A percentile compares a stretch with the other conserved stretches of the same genome.
Conservation (phyloP, 2,888 invertebrate species). For the Agonopterix arenella region DNA sequence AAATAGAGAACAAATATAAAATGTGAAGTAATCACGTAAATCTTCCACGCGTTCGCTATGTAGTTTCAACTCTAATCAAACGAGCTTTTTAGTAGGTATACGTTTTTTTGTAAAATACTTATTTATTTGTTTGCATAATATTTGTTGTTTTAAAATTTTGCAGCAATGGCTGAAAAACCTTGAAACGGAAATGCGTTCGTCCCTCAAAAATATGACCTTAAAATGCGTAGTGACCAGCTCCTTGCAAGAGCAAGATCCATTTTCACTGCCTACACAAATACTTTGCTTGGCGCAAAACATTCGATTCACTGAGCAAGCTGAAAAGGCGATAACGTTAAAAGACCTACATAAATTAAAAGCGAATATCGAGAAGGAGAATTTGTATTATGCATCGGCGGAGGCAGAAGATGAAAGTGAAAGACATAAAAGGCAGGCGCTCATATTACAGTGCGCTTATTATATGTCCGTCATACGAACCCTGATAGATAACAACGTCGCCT, state of each 20-base stretch:
- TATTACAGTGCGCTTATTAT: constrained; percentile 96
- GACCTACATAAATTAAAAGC: constrained; percentile 74
- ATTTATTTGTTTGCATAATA: no score
- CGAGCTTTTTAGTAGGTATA: no score
- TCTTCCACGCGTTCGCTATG: no score
- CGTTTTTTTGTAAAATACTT: no score
- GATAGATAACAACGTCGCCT: constrained; percentile 81
- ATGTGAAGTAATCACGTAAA: no score
- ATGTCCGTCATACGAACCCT: constrained; percentile 88
- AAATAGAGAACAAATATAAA: no score
- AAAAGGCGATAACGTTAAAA: constrained; percentile 85
- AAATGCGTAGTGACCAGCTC: constrained; percentile 67
- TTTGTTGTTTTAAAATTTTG: not conserved
- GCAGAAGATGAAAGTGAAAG: constrained; percentile 79
- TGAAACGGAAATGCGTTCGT: constrained; percentile 85
- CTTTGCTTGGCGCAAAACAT: constrained; percentile 91
- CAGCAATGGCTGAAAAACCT: constrained; percentile 87
- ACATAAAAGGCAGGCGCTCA: constrained; percentile 92
- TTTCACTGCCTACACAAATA: constrained; percentile 83
- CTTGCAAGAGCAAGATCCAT: constrained; percentile 64
- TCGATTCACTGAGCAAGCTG: constrained; percentile 89
- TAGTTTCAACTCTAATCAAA: no score
- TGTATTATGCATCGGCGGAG: constrained; percentile 68
- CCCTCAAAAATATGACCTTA: constrained; percentile 81
- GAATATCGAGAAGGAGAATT: constrained; percentile 69